Evolutionary conservation across 1,140 invertebrate genomes (phyloP), one percentile per base, ranked within the genome.

Genomic region (Lepidurus arcticus): DNA sequence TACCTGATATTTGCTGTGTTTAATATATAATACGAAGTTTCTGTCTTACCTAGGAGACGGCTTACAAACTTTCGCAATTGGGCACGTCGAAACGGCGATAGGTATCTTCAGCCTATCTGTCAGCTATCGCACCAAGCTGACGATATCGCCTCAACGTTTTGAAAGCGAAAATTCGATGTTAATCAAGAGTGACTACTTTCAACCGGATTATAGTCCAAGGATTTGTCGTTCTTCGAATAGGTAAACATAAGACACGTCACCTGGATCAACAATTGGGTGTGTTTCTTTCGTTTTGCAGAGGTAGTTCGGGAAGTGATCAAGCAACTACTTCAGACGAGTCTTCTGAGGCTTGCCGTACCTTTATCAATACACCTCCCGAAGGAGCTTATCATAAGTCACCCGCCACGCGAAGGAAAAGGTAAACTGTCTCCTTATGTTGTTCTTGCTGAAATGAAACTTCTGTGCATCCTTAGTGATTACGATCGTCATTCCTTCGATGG

Each of bases 111-210:
- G 90, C 78, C 88, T 95, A 80, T 90, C 90, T 10, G 91, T 95
- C 11, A 90, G 90, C 0, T 96, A 95, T 83, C 88, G 94, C 81
- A 95, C 93, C 5, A 94, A 95, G 86, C 91, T 96, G 87, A 93
- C 94, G 2, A 94, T 96, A 83, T 92, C 93, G 4, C 94, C 94
- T 10, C 93, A 94, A 21, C 53, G 53, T n/a, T n/a, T 65, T 80
- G 90, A 91, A 73, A 89, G 88, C 77, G 90, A 91, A 79, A 84
- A 86, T 78, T 88, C 90, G 4, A 91, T 95, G 75, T 91, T 96
- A 88, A 83, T 96, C 3, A 96, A 96, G 83, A 95, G 94, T 84
- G 94, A 96, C 86, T 94, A 97, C 85, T 96, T 96, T 85, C 89
- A 90, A 81, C 88, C 90, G 4, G 92, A 92, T 85, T 85, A 90